phyloP scores from a whole-genome alignment of 2,113 vertebrate species.

The Caranx ignobilis region DNA sequence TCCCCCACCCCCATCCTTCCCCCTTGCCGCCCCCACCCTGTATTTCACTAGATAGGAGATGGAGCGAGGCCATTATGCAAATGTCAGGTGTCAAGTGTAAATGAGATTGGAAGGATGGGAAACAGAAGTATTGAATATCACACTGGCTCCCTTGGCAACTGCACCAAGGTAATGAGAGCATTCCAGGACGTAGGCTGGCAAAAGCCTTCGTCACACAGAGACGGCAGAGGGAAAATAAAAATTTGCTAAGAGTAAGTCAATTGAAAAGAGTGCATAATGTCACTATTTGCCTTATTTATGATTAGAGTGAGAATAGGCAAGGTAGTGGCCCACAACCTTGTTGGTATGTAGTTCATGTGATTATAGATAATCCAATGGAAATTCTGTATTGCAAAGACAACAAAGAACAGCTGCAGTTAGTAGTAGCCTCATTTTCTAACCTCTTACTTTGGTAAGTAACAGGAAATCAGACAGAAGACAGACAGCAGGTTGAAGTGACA shows the following conservation, averaged over 20 bases:
- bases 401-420: background rate
- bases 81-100: slow-evolving; percentile 84
- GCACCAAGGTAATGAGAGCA: slow-evolving; percentile 74
- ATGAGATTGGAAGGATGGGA: slow-evolving; percentile 79
- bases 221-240: slow-evolving; percentile 31
- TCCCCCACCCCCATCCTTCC: no score
- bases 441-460: background rate
- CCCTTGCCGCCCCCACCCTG: slow-evolving; percentile 25
- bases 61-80: slow-evolving; percentile 79
- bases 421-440: background rate
- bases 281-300: slow-evolving; percentile 8
- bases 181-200: slow-evolving; percentile 61
- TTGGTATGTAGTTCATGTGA: background rate
- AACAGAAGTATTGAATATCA: slow-evolving; percentile 78
- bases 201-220: slow-evolving; percentile 54
- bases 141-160: slow-evolving; percentile 68
- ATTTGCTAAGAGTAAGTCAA: slow-evolving; percentile 5
- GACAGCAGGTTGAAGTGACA: background rate
- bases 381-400: background rate
- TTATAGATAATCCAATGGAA: background rate
- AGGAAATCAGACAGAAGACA: background rate
- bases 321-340: background rate
- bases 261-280: slow-evolving; percentile 34
- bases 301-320: background rate
- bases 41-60: slow-evolving; percentile 68